phyloP scores from a whole-genome alignment of 2,888 invertebrate species.

The Tipula vernalis region DNA sequence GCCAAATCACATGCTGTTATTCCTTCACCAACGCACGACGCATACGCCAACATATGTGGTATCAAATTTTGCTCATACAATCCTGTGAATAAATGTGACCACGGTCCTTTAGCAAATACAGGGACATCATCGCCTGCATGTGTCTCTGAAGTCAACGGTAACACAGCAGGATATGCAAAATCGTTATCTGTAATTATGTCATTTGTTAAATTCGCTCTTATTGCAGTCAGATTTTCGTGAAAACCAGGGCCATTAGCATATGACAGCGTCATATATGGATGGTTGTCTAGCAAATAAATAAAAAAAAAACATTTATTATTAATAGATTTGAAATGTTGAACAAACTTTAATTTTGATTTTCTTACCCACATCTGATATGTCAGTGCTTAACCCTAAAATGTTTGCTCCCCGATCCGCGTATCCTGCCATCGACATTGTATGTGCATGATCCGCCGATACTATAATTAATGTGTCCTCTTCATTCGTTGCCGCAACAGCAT shows the following conservation, averaged over 20 bases:
- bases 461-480: constrained; percentile 65
- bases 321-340: not conserved
- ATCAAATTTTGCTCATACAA: constrained; percentile 46
- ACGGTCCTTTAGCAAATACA: constrained; percentile 51
- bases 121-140: constrained; percentile 71
- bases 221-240: constrained; percentile 20
- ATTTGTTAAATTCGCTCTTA: constrained; percentile 15
- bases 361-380: constrained; percentile 19
- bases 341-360: not conserved
- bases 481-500: constrained; percentile 45
- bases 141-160: constrained; percentile 50
- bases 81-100: constrained; percentile 47
- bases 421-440: constrained; percentile 63
- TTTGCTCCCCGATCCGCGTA: constrained; percentile 46
- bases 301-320: not conserved
- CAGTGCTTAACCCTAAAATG: constrained; percentile 38
- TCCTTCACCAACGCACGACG: constrained; percentile 28
- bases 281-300: constrained; percentile 34
- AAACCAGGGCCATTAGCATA: constrained; percentile 66
- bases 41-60: constrained; percentile 38
- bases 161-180: constrained; percentile 44
- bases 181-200: constrained; percentile 25
- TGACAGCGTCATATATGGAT: constrained; percentile 53
- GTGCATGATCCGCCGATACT: constrained; percentile 67
- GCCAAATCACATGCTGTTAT: constrained; percentile 14